phyloP scores from a whole-genome alignment of 53 echinoderm and acorn worm species.

The Apostichopus leukothele region DNA sequence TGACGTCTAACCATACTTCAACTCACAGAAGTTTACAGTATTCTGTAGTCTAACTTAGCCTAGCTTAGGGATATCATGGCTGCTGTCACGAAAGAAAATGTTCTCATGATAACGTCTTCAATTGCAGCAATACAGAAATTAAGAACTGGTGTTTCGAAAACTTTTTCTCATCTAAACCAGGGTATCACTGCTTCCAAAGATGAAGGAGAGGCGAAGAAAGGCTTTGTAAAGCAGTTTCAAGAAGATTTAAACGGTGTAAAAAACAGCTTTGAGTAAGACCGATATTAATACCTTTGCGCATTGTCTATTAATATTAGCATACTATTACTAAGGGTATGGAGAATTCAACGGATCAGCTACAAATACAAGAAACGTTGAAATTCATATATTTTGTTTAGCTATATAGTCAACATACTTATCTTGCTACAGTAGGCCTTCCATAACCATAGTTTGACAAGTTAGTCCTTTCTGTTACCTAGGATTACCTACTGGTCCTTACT shows the following conservation, averaged over 20 bases:
- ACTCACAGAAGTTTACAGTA: no score
- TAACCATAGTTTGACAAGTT: no score
- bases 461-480: no score
- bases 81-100: conserved; percentile 23
- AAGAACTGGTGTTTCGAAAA: conserved; percentile 25
- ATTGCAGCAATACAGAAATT: conserved; percentile 25
- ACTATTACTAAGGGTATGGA: no score
- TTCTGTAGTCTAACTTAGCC: no score
- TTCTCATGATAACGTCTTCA: conserved; percentile 11
- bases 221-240: conserved; percentile 19
- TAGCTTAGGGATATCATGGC: background rate
- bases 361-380: no score
- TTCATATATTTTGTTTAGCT: no score
- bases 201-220: conserved; percentile 11
- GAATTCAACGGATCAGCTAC: no score
- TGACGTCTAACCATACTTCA: no score
- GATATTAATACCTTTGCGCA: background rate
- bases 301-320: background rate
- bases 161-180: conserved; percentile 33
- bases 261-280: conserved; percentile 36
- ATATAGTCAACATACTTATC: no score
- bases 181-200: conserved; percentile 34
- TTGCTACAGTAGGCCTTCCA: no score
- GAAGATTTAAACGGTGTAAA: conserved; percentile 18
- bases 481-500: no score